Conservation (phyloP, 2,797 vertebrate genomes). For the Prionace glauca region DNA sequence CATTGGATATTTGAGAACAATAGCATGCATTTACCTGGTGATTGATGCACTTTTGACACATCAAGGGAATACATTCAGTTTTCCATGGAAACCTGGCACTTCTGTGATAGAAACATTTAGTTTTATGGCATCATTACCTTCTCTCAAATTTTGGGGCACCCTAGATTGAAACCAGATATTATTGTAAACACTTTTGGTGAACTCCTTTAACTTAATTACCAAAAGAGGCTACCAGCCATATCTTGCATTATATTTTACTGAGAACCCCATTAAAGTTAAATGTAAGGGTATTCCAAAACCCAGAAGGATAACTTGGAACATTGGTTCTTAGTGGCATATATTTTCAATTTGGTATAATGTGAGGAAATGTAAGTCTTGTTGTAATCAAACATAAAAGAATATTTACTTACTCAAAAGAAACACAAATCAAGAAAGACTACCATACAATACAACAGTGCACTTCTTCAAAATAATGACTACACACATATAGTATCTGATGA, state of each 20-base stretch:
- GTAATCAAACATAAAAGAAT: too few species aligned
- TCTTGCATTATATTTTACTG: not conserved
- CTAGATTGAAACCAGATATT: not conserved
- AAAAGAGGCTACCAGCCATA: not conserved
- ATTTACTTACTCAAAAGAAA: too few species aligned
- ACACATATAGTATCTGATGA: too few species aligned
- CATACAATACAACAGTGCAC: too few species aligned
- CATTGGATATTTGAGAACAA: not conserved
- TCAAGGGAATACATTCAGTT: not conserved
- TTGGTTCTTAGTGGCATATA: too few species aligned
- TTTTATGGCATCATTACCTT: not conserved
- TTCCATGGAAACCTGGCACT: not conserved
- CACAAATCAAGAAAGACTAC: too few species aligned
- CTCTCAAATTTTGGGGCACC: not conserved
- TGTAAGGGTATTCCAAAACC: too few species aligned
- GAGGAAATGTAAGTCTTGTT: too few species aligned
- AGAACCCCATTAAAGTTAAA: too few species aligned
- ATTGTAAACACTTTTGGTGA: not conserved
- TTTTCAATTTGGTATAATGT: too few species aligned
- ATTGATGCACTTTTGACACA: not conserved
- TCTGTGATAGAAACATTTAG: not conserved
- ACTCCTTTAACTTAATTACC: not conserved
- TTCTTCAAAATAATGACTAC: too few species aligned
- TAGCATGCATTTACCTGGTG: not conserved
- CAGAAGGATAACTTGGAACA: too few species aligned